These are phyloP conservation scores for Volucella inflata DNA, from an alignment of 2,888 invertebrate species.

Conservation along the genomic window DNA sequence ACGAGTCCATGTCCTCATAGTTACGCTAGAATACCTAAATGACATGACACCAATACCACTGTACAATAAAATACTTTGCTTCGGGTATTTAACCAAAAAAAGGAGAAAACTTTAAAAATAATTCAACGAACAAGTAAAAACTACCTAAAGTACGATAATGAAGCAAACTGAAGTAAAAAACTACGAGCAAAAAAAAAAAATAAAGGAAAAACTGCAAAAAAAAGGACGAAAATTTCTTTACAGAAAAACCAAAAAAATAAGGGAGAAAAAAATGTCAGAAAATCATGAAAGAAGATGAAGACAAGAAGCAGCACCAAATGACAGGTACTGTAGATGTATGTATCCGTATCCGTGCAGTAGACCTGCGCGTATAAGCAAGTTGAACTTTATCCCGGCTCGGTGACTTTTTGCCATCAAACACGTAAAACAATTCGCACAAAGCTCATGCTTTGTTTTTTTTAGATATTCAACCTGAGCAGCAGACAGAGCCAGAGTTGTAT, in stretches of 20 bases:
- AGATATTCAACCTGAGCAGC: conserved; percentile 23
- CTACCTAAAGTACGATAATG: neutral
- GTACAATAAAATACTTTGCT: conserved; percentile 60
- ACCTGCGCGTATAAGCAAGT: conserved; percentile 68
- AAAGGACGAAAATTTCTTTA: conserved; percentile 32
- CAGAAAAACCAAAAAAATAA: conserved; percentile 11
- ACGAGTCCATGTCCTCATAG: conserved; percentile 58
- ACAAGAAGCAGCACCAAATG: conserved; percentile 63
- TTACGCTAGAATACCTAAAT: conserved; percentile 66
- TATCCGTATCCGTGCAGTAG: conserved; percentile 16
- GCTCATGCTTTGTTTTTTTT: conserved; percentile 48
- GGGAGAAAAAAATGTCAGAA: conserved; percentile 26
- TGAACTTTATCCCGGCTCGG: conserved; percentile 73
- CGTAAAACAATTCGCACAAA: conserved; percentile 52
- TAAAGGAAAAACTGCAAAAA: conserved; percentile 48
- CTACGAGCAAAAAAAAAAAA: conserved; percentile 37
- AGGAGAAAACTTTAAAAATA: conserved; percentile 48
- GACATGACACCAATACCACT: conserved; percentile 72
- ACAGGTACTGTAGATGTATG: conserved; percentile 54
- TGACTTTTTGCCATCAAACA: conserved; percentile 66
- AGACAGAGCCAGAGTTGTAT: too few species aligned
- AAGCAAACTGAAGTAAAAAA: neutral
- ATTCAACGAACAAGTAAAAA: conserved; percentile 47
- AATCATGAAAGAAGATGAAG: conserved; percentile 50
- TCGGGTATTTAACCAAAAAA: conserved; percentile 63